Conservation (phyloP, 2,113 vertebrate species). For the Onychostruthus taczanowskii region DNA sequence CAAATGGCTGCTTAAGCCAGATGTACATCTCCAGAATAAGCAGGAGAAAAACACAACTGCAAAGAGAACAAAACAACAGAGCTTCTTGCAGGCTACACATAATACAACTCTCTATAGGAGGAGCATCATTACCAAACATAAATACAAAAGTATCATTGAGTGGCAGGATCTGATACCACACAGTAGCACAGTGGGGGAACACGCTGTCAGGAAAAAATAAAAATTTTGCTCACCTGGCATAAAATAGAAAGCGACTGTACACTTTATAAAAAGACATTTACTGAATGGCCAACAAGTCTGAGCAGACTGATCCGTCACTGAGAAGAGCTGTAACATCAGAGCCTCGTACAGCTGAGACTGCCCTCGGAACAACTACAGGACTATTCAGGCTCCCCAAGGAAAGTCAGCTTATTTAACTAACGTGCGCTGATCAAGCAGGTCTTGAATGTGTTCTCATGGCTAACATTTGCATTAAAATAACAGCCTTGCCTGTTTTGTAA, state of each 20-base stretch:
- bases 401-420: constrained; percentile 14
- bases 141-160: background rate
- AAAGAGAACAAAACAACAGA: background rate
- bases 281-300: background rate
- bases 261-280: background rate
- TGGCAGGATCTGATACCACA: background rate
- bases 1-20: background rate
- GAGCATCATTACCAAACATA: background rate
- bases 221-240: background rate
- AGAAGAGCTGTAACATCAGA: background rate
- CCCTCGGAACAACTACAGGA: background rate
- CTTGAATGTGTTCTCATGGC: background rate
- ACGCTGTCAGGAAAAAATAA: background rate
- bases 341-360: background rate
- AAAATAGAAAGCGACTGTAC: background rate
- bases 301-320: background rate
- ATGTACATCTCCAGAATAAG: background rate
- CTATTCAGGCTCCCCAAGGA: constrained; percentile 1
- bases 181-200: background rate
- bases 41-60: background rate
- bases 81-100: background rate
- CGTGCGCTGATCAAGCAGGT: background rate
- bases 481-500: constrained; percentile 12
- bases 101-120: background rate
- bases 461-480: background rate